Evolutionary conservation across 2,113 vertebrate species (phyloP).

Genomic region (Aldabrachelys gigantea): DNA sequence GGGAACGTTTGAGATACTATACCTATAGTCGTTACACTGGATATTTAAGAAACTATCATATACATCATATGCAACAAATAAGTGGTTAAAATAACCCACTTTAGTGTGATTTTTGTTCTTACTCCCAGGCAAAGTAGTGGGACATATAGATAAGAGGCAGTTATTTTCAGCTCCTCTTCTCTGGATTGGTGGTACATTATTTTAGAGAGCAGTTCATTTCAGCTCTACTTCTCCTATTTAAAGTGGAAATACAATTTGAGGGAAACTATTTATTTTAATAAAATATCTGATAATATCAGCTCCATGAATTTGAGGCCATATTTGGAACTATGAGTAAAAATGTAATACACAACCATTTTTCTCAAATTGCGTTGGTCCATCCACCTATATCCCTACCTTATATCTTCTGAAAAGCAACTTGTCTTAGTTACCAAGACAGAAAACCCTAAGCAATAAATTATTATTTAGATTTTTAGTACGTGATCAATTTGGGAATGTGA

Average conservation of each 20-base stretch:
- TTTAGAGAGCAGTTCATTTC: neutral
- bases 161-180: neutral
- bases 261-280: neutral
- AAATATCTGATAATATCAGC: neutral
- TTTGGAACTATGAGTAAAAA: neutral
- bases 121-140: neutral
- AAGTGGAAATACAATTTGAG: neutral
- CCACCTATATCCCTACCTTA: neutral
- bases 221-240: neutral
- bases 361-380: neutral
- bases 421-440: constrained; percentile 31
- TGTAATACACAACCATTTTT: neutral
- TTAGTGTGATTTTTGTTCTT: neutral
- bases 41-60: neutral
- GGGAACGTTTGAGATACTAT: neutral
- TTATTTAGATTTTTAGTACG: constrained; percentile 47
- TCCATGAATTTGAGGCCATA: neutral
- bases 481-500: constrained; percentile 43
- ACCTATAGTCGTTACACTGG: neutral
- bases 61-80: neutral
- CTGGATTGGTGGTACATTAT: neutral
- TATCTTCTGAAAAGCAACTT: constrained; percentile 29
- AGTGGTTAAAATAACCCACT: neutral
- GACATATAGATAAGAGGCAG: neutral
- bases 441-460: constrained; percentile 55